phyloP scores from a whole-genome alignment of 2,888 invertebrate species.

The Mesorhabditis spiculigera region DNA sequence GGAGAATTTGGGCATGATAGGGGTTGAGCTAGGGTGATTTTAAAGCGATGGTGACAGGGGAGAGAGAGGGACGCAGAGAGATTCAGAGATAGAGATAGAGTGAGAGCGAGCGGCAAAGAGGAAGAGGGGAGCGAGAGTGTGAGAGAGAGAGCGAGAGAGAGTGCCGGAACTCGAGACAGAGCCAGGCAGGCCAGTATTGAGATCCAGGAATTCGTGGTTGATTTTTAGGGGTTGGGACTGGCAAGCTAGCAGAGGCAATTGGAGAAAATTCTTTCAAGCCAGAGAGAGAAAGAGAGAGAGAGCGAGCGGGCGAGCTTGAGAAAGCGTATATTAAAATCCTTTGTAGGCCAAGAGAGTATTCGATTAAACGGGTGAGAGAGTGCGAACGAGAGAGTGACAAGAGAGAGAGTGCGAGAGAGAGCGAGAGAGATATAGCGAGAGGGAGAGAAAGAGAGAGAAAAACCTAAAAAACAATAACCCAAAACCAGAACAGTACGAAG shows the following conservation, averaged over 20 bases:
- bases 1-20: too few species aligned
- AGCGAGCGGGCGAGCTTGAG: conserved; percentile 1
- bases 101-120: not conserved
- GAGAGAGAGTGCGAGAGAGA: conserved; percentile 9
- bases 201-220: too few species aligned
- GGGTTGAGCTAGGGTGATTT: too few species aligned
- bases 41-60: not conserved
- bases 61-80: conserved; percentile 9
- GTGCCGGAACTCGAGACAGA: not conserved
- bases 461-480: too few species aligned
- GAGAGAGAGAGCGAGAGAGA: conserved; percentile 14
- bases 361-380: conserved; percentile 12
- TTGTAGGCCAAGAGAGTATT: not conserved
- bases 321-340: not conserved
- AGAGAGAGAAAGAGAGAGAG: conserved; percentile 10
- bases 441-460: too few species aligned
- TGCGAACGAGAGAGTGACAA: conserved; percentile 12
- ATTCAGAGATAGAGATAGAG: conserved; percentile 12
- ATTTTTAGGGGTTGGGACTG: too few species aligned
- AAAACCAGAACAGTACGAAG: too few species aligned
- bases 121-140: not conserved
- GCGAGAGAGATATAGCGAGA: conserved; percentile 2
- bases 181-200: too few species aligned
- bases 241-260: too few species aligned
- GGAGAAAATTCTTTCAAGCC: too few species aligned